Base-by-base conservation (phyloP, 2,888 invertebrate genomes). In the Doris montereyensis region DNA sequence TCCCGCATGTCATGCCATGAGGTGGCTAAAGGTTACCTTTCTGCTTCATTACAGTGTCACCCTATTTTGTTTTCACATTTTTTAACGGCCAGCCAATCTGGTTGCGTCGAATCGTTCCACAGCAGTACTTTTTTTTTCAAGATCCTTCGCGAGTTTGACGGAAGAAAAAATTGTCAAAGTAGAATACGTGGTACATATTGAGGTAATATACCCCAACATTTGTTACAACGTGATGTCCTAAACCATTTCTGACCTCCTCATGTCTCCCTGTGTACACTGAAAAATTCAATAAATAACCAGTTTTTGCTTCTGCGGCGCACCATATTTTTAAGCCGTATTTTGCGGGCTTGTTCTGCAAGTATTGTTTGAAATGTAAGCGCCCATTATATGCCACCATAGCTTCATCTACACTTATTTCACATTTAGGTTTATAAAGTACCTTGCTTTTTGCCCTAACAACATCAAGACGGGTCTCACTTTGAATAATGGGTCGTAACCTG, bases 251-350 rank as follows among this genome's bases (percentile, higher is more conserved):
- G n/a, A n/a, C n/a, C n/a, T n/a, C n/a, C n/a, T n/a, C n/a, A n/a
- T n/a, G n/a, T 32, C 71, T 77, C 30, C 77, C 77, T 17, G 77
- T 77, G 71, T 71, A 77, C 13, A 77, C 70, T 2, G 70, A 21
- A 34, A 71, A 77, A 5, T 71, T 52, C 71, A 77, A 35, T 13
- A 77, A 24, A 35, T 77, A 77, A 28, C 77, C 77, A 30, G 72
- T 60, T 4, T 24, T 41, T 3, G 41, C 70, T 28, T 72, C 62
- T 8, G 78, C 78, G n/a, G 17, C 10, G 65, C 78, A 78, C 77
- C 77, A 77, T 2, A 78, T 21, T 24, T 65, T 78, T 21, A 78
- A 21, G 5, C 78, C 78, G 62, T 73, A 78, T 34, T 72, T 35
- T 28, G 72, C 73, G 1, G 78, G 78, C 57, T 65, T 78, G 17